These are phyloP conservation scores for Cyprinodon tularosa DNA, from an alignment of 2,113 vertebrate genomes.

Conservation along the genomic window DNA sequence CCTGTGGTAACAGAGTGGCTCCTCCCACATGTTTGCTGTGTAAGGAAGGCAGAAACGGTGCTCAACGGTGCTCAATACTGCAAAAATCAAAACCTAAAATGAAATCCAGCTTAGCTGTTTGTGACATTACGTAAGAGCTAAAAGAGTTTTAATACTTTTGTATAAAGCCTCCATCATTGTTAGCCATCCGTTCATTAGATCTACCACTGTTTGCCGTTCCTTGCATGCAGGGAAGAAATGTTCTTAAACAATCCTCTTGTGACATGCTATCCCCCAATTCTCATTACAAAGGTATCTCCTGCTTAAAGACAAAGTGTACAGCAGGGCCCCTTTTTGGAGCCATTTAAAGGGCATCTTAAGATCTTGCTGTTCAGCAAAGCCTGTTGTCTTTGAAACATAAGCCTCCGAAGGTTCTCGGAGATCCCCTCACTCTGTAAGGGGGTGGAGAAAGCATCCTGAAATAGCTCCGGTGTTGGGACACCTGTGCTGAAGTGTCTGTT, in stretches of 20 bases:
- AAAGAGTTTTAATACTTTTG: not conserved
- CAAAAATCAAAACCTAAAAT: not conserved
- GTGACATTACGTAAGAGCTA: not conserved
- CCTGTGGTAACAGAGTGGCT: not conserved
- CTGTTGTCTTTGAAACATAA: slow-evolving; percentile 79
- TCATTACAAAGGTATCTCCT: slow-evolving; percentile 63
- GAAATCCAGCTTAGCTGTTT: not conserved
- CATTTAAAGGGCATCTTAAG: slow-evolving; percentile 74
- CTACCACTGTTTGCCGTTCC: slow-evolving; percentile 5
- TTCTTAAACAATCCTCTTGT: slow-evolving; percentile 49
- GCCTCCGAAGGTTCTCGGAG: slow-evolving; percentile 66
- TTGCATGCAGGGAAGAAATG: slow-evolving; percentile 25
- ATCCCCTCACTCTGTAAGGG: slow-evolving; percentile 61
- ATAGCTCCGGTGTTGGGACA: slow-evolving; percentile 62
- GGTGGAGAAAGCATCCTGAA: slow-evolving; percentile 67
- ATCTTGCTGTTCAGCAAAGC: slow-evolving; percentile 69
- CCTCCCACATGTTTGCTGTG: not conserved
- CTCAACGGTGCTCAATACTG: too few relatives aligned
- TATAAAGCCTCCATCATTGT: not conserved
- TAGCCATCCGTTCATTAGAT: not conserved
- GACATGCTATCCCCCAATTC: slow-evolving; percentile 63
- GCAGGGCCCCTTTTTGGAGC: slow-evolving; percentile 52
- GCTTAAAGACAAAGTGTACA: slow-evolving; percentile 69
- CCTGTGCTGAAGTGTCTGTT: slow-evolving; percentile 72
- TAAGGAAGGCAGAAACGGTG: not conserved